These are phyloP conservation scores for Theristicus caerulescens DNA, from an alignment of 2,113 vertebrate genomes.

Conservation along the genomic window DNA sequence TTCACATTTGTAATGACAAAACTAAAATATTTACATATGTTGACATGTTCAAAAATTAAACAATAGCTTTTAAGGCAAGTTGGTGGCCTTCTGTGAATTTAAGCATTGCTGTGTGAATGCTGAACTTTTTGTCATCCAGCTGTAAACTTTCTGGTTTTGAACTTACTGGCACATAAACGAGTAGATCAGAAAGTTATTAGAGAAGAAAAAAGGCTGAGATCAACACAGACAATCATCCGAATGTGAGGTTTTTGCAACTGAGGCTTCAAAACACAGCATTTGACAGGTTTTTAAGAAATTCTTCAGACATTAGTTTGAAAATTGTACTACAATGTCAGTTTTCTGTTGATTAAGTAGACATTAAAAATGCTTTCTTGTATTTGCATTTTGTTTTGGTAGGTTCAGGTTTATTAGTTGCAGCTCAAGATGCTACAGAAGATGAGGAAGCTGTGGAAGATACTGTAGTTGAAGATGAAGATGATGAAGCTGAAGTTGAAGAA, in stretches of 20 bases:
- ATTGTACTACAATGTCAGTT: not conserved
- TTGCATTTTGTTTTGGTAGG: not conserved
- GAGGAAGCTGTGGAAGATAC: slow-evolving; percentile 92
- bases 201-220: not conserved
- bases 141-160: not conserved
- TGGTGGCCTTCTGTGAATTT: not conserved
- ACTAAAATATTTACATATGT: rapidly evolving
- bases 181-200: not conserved
- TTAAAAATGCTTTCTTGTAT: not conserved
- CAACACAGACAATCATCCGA: not conserved
- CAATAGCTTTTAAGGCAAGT: not conserved
- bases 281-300: not conserved
- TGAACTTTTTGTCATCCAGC: not conserved
- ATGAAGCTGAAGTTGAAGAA: slow-evolving; percentile 96
- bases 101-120: not conserved
- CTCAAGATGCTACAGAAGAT: slow-evolving; percentile 94
- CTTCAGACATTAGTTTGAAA: not conserved
- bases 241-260: not conserved
- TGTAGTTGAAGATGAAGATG: slow-evolving; percentile 93
- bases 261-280: not conserved
- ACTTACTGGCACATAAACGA: not conserved
- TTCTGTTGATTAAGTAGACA: not conserved
- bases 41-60: not conserved
- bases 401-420: slow-evolving; percentile 74
- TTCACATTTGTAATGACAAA: not conserved